Evolutionary conservation across 2,113 vertebrate species (phyloP), one percentile per base, ranked within the genome.

Genomic region (Corythornis vintsioides): DNA sequence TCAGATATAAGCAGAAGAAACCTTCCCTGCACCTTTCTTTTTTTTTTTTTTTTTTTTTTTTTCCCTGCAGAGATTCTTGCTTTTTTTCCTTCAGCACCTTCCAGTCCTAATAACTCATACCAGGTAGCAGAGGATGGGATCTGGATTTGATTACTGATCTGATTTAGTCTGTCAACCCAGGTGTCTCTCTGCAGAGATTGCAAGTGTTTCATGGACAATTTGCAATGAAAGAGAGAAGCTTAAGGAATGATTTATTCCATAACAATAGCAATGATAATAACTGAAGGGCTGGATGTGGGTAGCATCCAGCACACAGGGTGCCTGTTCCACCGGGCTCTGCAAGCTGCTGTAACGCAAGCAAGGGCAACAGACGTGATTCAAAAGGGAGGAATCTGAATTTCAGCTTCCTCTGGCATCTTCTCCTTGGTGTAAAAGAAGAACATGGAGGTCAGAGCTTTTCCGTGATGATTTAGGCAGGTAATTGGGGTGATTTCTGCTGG

Each of bases 151-250:
- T 93, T 92, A 79, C 89, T 91, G 94, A 93, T 94, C 75, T 89
- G 92, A 95, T 89, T 95, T 87, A 92, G 84, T 21, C 91, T 94
- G 84, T 84, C 93, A 93, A 69, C 63, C 13, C 2, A 0, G 25
- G 59, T 85, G 88, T 91, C 85, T 87, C 79, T 77, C 88, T 72
- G 78, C 84, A 84, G 91, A 86, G 73, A 81, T 21, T 89, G 95
- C 84, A 71, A 87, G 87, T 55, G 78, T 94, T 95, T 93, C 95
- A 93, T 93, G 91, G 94, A 47, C 94, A 85, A 94, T 95, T 95
- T 94, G 85, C 89, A 89, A 20, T 50, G 91, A 93, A 87, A 95
- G 89, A 69, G 88, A 77, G 91, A 76, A 95, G 91, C 92, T 93
- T 85, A 80, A 91, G 75, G 87, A 70, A 12, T 55, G 82, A 92